Evolutionary conservation across 2,888 invertebrate genomes (phyloP).

Genomic region (Salticus scenicus): DNA sequence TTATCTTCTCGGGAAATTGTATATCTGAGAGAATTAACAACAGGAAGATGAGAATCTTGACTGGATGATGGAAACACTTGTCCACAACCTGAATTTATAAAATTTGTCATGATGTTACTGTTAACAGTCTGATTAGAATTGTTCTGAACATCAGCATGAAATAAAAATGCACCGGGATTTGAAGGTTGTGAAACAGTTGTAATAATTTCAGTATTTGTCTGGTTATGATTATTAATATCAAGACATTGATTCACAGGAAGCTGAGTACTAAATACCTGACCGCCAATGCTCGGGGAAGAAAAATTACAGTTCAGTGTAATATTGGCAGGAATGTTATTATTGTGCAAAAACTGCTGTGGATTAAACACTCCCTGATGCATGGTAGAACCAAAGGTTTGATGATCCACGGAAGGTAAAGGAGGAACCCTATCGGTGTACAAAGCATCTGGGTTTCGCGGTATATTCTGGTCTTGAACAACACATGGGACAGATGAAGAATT

Average conservation of each 20-base stretch:
- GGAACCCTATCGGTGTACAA: slow-evolving; percentile 55
- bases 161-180: slow-evolving; percentile 52
- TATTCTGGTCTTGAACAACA: slow-evolving; percentile 45
- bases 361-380: slow-evolving; percentile 55
- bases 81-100: slow-evolving; percentile 43
- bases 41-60: slow-evolving; percentile 33
- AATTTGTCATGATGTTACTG: slow-evolving; percentile 31
- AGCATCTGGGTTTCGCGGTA: slow-evolving; percentile 34
- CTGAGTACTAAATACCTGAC: slow-evolving; percentile 59
- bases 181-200: slow-evolving; percentile 55
- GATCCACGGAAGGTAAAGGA: slow-evolving; percentile 51
- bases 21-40: slow-evolving; percentile 25
- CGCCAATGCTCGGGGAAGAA: slow-evolving; percentile 44
- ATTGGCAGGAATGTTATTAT: slow-evolving; percentile 50
- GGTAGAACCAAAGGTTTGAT: slow-evolving; percentile 40
- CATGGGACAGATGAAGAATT: slow-evolving; percentile 45
- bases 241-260: slow-evolving; percentile 65
- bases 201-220: slow-evolving; percentile 31
- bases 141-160: slow-evolving; percentile 53
- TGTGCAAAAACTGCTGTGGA: slow-evolving; percentile 59
- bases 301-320: slow-evolving; percentile 61
- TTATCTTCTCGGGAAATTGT: slow-evolving; percentile 42
- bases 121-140: slow-evolving; percentile 31
- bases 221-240: slow-evolving; percentile 49
- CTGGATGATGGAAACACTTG: slow-evolving; percentile 33